phyloP scores from a whole-genome alignment of 1,140 invertebrate species.

The Drosophila takahashii region DNA sequence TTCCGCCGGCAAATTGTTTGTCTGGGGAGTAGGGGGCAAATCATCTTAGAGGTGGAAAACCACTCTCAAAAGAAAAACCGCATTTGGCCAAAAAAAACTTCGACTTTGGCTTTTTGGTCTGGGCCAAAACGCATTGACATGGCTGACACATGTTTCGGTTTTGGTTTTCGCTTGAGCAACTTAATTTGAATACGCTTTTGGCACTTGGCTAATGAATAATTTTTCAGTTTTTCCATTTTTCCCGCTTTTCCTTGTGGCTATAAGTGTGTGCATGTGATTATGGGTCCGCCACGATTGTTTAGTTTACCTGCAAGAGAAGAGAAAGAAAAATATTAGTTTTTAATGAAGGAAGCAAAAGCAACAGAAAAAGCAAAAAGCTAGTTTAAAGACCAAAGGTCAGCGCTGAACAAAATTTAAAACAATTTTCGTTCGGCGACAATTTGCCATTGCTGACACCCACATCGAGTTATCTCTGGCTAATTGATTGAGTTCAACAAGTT shows the following conservation, averaged over 20 bases:
- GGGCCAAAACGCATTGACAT: constrained; percentile 64
- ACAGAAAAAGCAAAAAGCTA: not conserved
- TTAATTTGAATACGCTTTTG: constrained; percentile 79
- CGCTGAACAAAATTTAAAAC: constrained; percentile 21
- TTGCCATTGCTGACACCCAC: constrained; percentile 70
- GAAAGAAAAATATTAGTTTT: constrained; percentile 29
- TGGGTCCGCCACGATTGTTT: constrained; percentile 15
- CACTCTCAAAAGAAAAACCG: constrained; percentile 12
- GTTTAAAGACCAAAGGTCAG: constrained; percentile 21
- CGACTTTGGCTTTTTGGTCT: constrained; percentile 1
- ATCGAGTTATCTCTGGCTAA: constrained; percentile 73
- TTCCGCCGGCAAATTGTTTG: constrained; percentile 64
- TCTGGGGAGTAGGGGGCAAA: not conserved
- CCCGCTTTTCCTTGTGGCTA: constrained; percentile 50
- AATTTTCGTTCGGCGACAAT: constrained; percentile 48
- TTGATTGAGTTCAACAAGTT: constrained; percentile 81
- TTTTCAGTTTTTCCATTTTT: constrained; percentile 45
- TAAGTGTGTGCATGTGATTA: constrained; percentile 15
- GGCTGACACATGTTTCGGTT: constrained; percentile 74
- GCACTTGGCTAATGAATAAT: constrained; percentile 74
- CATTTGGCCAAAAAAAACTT: constrained; percentile 37
- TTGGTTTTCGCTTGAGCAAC: constrained; percentile 59
- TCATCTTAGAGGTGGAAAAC: constrained; percentile 4
- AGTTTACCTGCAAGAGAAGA: constrained; percentile 46
- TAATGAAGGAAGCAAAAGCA: constrained; percentile 1